phyloP scores from a whole-genome alignment of 2,797 vertebrate genomes.

The Gorsachius magnificus region DNA sequence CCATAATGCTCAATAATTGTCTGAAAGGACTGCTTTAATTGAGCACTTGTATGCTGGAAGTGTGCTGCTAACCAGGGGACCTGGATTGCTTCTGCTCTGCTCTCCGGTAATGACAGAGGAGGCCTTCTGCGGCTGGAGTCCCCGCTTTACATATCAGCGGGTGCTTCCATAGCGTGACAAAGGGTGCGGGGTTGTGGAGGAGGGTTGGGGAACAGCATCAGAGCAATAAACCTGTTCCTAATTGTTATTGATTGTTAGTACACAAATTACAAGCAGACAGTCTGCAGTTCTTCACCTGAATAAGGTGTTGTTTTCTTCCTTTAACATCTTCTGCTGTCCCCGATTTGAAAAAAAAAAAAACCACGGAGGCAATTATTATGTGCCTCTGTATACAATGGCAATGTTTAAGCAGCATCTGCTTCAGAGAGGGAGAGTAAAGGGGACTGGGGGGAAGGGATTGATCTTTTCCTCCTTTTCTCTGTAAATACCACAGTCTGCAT shows the following conservation, averaged over 20 bases:
- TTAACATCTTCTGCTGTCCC: background rate
- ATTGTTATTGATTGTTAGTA: conserved; percentile 60
- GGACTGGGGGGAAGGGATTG: background rate
- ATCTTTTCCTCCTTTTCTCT: conserved; percentile 44
- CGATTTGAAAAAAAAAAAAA: background rate
- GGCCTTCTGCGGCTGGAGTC: conserved; percentile 34
- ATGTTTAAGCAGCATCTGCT: conserved; percentile 15
- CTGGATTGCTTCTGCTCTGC: conserved; percentile 48
- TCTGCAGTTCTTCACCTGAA: conserved; percentile 23
- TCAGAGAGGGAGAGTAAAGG: background rate
- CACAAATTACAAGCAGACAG: conserved; percentile 43
- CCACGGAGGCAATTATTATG: conserved; percentile 14
- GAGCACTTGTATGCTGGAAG: conserved; percentile 60
- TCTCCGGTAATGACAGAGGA: conserved; percentile 40
- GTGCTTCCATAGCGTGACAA: background rate
- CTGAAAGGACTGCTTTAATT: conserved; percentile 74
- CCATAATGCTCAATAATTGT: conserved; percentile 64
- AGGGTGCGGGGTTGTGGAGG: background rate
- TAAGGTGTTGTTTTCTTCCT: conserved; percentile 5
- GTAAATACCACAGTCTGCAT: conserved; percentile 33
- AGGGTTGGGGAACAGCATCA: background rate
- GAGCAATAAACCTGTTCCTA: conserved; percentile 34
- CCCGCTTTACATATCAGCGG: conserved; percentile 20
- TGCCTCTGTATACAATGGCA: background rate
- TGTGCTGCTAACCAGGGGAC: conserved; percentile 44